Conservation (phyloP, 2,113 vertebrate species). For the Syrrhaptes paradoxus region DNA sequence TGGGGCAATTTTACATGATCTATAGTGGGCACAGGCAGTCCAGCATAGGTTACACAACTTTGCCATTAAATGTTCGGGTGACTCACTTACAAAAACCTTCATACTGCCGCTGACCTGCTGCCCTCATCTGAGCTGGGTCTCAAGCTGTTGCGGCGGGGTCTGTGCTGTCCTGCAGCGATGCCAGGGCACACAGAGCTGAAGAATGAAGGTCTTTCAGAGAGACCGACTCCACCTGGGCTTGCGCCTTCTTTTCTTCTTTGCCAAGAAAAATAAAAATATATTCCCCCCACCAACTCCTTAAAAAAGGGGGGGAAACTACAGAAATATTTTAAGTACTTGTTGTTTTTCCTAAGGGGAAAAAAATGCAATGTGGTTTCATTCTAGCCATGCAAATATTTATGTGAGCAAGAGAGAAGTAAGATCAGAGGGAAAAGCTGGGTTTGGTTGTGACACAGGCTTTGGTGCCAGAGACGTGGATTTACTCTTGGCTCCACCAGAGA, state of each 20-base stretch:
- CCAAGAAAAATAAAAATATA: conserved; percentile 50
- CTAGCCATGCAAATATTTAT: conserved; percentile 51
- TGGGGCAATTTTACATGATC: neutral
- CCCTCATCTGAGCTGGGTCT: neutral
- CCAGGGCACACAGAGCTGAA: neutral
- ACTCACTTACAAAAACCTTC: neutral
- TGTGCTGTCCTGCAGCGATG: neutral
- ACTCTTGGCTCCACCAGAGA: neutral
- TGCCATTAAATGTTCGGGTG: neutral
- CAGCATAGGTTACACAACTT: neutral
- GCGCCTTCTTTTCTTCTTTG: conserved; percentile 15
- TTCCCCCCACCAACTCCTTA: neutral
- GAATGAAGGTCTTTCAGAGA: conserved; percentile 21
- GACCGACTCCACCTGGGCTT: conserved; percentile 1
- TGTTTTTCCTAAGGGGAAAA: conserved; percentile 35
- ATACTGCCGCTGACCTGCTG: neutral
- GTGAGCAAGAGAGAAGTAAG: conserved; percentile 9
- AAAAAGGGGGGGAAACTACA: neutral
- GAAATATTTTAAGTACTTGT: conserved; percentile 49
- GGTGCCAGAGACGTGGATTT: neutral
- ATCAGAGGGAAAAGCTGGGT: conserved; percentile 43
- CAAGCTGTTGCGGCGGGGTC: neutral
- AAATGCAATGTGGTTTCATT: conserved; percentile 53
- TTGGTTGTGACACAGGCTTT: conserved; percentile 9
- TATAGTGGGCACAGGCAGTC: neutral